Percentiles rank a stretch among this genome's conserved stretches.
Conservation (phyloP, 2,113 vertebrate species). For the Hymenochirus boettgeri region DNA sequence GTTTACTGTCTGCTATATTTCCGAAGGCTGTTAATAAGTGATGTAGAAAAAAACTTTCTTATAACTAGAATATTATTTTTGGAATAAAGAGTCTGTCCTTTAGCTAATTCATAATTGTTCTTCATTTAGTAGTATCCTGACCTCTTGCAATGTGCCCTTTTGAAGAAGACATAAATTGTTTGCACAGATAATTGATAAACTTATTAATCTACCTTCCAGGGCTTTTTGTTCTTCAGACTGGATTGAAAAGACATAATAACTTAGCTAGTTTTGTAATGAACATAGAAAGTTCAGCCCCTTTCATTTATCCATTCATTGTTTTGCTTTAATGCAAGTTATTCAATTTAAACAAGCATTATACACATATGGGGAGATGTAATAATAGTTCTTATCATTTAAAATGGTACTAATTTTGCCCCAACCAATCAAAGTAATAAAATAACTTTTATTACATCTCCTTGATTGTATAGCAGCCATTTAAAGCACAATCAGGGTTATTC, state of each 20-base stretch:
- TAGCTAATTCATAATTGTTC: slow-evolving; percentile 20
- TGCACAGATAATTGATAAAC: slow-evolving; percentile 9
- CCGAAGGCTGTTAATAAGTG: too few species aligned
- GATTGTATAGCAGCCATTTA: too few species aligned
- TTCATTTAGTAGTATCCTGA: slow-evolving; percentile 12
- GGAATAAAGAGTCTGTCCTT: slow-evolving; percentile 17
- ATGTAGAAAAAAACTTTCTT: background rate
- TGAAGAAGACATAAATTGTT: slow-evolving; percentile 21
- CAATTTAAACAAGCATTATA: too few species aligned
- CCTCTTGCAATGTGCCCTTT: slow-evolving; percentile 7
- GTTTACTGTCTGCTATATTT: too few species aligned
- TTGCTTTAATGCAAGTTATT: too few species aligned
- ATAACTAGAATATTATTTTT: slow-evolving; percentile 5
- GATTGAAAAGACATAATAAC: slow-evolving; percentile 10
- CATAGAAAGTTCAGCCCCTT: background rate
- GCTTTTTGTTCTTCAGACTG: slow-evolving; percentile 5
- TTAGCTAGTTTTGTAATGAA: slow-evolving; percentile 21
- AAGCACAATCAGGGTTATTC: too few species aligned
- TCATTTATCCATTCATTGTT: background rate
- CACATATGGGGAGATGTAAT: too few species aligned
- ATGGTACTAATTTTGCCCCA: too few species aligned
- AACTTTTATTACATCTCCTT: too few species aligned
- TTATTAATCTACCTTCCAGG: slow-evolving; percentile 5
- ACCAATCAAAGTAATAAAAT: too few species aligned
- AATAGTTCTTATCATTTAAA: too few species aligned